Evolutionary conservation across 2,113 vertebrate genomes (phyloP).

Genomic region (Peromyscus polionotus): DNA sequence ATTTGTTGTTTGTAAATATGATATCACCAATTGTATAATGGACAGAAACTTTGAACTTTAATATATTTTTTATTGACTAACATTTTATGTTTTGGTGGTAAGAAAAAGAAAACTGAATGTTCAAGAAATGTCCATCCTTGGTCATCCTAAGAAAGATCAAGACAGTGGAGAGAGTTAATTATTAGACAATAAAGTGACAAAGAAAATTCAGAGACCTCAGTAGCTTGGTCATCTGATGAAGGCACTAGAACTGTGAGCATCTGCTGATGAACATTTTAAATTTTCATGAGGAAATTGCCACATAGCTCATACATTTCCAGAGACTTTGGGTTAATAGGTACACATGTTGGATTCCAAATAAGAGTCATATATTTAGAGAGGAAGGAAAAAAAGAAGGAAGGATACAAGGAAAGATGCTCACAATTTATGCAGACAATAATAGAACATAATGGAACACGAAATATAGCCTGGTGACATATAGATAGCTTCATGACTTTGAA

Average conservation of each 20-base stretch:
- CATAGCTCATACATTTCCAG: background rate
- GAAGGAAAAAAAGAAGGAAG: background rate
- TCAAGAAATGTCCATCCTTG: background rate
- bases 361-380: background rate
- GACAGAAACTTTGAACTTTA: conserved; percentile 3
- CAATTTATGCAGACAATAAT: background rate
- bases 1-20: conserved; percentile 15
- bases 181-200: background rate
- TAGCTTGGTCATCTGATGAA: background rate
- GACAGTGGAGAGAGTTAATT: background rate
- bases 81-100: background rate
- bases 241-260: background rate
- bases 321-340: conserved; percentile 1
- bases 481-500: background rate
- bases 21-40: background rate
- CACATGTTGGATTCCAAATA: background rate
- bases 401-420: background rate
- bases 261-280: background rate
- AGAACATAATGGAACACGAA: background rate
- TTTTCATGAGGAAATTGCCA: background rate
- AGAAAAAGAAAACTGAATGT: conserved; percentile 56
- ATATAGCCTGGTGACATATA: background rate
- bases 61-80: background rate
- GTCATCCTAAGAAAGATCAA: background rate
- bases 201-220: background rate